Evolutionary conservation across 2,888 invertebrate species (phyloP).

Genomic region (Neria commutata): DNA sequence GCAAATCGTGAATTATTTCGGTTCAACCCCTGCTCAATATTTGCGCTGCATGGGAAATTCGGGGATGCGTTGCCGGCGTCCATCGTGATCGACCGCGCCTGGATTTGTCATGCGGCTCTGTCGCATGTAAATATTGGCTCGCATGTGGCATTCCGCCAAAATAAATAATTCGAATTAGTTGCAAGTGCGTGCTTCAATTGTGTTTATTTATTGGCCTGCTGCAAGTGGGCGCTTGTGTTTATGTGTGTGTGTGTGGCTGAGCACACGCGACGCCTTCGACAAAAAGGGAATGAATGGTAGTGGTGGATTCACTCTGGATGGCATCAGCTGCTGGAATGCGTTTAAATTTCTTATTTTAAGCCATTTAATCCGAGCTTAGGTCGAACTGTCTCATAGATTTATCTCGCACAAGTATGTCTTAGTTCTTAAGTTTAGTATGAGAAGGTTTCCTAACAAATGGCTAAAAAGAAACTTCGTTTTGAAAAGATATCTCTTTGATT

Average conservation of each 20-base stretch:
- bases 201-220: slow-evolving; percentile 25
- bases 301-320: too few species aligned
- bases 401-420: too few species aligned
- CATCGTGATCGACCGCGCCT: not conserved
- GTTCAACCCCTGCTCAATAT: not conserved
- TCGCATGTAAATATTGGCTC: slow-evolving; percentile 16
- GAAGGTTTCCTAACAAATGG: too few species aligned
- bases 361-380: too few species aligned
- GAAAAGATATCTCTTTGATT: too few species aligned
- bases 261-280: too few species aligned
- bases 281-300: too few species aligned
- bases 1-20: slow-evolving; percentile 4
- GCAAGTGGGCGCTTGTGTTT: not conserved
- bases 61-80: not conserved
- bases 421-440: too few species aligned
- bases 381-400: too few species aligned
- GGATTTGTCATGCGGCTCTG: slow-evolving; percentile 8
- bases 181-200: slow-evolving; percentile 34
- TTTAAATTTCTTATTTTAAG: too few species aligned
- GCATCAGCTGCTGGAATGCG: too few species aligned
- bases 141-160: slow-evolving; percentile 9
- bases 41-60: not conserved
- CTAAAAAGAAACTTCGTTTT: too few species aligned
- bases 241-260: not conserved
- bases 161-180: slow-evolving; percentile 32